These are phyloP conservation scores for Hormiphora californensis DNA, from an alignment of 37 sponge, comb jelly and placozoan genomes.

Conservation along the genomic window DNA sequence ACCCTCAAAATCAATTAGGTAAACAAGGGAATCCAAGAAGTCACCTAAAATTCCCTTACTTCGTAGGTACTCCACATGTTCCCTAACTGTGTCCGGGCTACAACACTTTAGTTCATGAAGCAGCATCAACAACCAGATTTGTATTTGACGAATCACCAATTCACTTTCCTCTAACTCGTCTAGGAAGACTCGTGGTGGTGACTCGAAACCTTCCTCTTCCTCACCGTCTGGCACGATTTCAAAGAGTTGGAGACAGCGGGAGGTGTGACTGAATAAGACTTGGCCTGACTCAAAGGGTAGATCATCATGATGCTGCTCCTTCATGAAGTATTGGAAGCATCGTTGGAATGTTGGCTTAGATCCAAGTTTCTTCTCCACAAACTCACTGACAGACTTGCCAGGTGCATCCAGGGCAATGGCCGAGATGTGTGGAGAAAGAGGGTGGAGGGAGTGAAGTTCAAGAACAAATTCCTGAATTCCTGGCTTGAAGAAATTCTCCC, in stretches of 20 bases:
- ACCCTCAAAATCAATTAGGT: background rate
- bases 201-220: background rate
- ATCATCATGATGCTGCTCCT: no score
- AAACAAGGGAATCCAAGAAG: slow-evolving; percentile 19
- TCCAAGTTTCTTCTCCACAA: no score
- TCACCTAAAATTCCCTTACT: background rate
- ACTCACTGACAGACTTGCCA: background rate
- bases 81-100: background rate
- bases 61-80: slow-evolving; percentile 43
- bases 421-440: background rate
- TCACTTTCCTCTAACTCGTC: background rate
- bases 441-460: background rate
- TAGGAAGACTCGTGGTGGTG: background rate
- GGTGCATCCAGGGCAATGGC: background rate
- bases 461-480: slow-evolving; percentile 39
- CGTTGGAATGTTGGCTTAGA: slow-evolving; percentile 27
- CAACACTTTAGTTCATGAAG: background rate
- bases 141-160: background rate
- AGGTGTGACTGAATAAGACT: background rate
- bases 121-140: slow-evolving; percentile 2
- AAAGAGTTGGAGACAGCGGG: background rate
- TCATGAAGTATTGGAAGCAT: background rate
- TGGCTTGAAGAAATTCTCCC: slow-evolving; percentile 41
- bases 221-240: background rate
- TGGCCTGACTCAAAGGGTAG: no score